These are phyloP conservation scores for Bovichtus variegatus DNA, from an alignment of 2,797 vertebrate genomes.

Conservation along the genomic window DNA sequence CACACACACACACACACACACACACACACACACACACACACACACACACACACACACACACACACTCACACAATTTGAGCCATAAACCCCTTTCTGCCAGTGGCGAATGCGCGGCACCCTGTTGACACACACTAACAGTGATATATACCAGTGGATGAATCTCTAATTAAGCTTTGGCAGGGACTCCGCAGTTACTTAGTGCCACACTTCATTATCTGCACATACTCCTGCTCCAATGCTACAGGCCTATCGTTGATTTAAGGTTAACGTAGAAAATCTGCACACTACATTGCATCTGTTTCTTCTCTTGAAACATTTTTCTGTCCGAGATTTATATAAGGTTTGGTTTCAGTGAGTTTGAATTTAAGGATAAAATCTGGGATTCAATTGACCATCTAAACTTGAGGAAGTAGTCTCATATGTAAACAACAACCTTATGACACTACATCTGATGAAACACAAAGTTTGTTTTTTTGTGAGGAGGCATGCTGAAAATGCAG, in stretches of 20 bases:
- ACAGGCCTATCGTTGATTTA: slow-evolving; percentile 86
- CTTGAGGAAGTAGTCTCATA: not conserved
- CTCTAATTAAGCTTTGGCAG: slow-evolving; percentile 96
- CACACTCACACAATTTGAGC: slow-evolving; percentile 83
- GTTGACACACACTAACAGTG: slow-evolving; percentile 93
- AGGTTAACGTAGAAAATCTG: slow-evolving; percentile 66
- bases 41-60: slow-evolving; percentile 52
- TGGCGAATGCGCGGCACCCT: slow-evolving; percentile 89
- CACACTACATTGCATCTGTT: slow-evolving; percentile 64
- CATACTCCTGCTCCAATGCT: slow-evolving; percentile 82
- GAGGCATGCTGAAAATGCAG: slow-evolving; percentile 20
- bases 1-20: slow-evolving; percentile 27
- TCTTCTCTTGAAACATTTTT: slow-evolving; percentile 53
- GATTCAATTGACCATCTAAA: slow-evolving; percentile 36
- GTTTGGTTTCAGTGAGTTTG: slow-evolving; percentile 36
- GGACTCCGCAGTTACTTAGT: slow-evolving; percentile 88
- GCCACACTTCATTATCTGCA: slow-evolving; percentile 88
- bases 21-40: slow-evolving; percentile 49
- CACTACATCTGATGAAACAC: slow-evolving; percentile 5
- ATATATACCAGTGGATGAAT: slow-evolving; percentile 93
- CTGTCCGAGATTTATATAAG: slow-evolving; percentile 41
- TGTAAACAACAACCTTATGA: slow-evolving; percentile 16
- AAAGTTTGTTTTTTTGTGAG: slow-evolving; percentile 7
- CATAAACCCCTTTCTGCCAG: slow-evolving; percentile 87
- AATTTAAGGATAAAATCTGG: slow-evolving; percentile 44